Evolutionary conservation across 2,113 vertebrate genomes (phyloP), one percentile per base, ranked within the genome.

Genomic region (Columba janthina): DNA sequence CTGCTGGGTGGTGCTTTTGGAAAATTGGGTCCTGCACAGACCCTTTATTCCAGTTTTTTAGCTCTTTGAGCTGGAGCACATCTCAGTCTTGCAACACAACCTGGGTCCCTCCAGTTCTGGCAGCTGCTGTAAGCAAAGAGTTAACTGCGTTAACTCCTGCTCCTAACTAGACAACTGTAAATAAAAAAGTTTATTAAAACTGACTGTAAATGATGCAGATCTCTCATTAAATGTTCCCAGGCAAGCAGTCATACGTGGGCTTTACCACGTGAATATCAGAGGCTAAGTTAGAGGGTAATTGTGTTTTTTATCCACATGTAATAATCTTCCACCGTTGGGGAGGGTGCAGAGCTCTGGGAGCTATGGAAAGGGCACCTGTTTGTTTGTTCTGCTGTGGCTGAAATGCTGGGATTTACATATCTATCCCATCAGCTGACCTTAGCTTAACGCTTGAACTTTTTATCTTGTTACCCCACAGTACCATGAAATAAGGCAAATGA

Each of bases 191-290:
- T 94, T 94, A 73, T 95, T 94, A 93, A 90, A 96, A 70, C 70
- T 3, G 51, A 24, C 93, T 93, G 34, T 92, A 95, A 96, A 95
- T 80, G 92, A 67, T 87, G 96, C 89, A 93, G 71, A 96, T 97
- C 67, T 96, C 97, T 96, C 95, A 91, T 91, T 96, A 95, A 94
- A 61, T 67, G 82, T 85, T 96, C 88, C 46, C 64, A 53, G 95
- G 92, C 95, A 93, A 93, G 94, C 89, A 89, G 93, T 88, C 81
- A n/a, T 62, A 69, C 6, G 54, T 50, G 76, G 95, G 94, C 93
- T 95, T 89, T 44, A 44, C 42, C 16, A 16, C 16, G 42, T 44
- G 42, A 44, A 50, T 50, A 50, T 50, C 42, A 94, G 96, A 89
- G 93, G 88, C 94, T 90, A 66, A 88, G 80, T 78, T 81, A 36